phyloP scores from a whole-genome alignment of 1,140 invertebrate genomes.

The Dreissena rostriformis region DNA sequence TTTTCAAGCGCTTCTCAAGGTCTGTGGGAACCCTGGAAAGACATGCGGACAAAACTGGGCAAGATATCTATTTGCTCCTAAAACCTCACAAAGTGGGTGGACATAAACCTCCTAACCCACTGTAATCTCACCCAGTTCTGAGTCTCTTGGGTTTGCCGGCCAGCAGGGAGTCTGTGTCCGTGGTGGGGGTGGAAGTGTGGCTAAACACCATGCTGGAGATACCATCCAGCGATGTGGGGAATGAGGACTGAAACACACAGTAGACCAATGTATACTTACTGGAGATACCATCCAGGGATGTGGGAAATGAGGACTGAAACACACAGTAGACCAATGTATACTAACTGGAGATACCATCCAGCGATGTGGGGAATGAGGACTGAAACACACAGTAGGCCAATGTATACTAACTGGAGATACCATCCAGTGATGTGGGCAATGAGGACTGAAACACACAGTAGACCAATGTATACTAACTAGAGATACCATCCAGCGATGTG shows the following conservation, averaged over 20 bases:
- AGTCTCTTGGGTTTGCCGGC: slow-evolving; percentile 5
- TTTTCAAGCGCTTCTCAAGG: too few species aligned
- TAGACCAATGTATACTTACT: too few species aligned
- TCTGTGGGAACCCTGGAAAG: too few species aligned
- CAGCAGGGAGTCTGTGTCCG: slow-evolving; percentile 5
- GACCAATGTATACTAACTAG: background rate
- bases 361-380: slow-evolving; percentile 45
- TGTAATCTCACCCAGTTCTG: slow-evolving; percentile 36
- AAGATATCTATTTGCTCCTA: too few species aligned
- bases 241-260: slow-evolving; percentile 28
- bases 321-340: background rate
- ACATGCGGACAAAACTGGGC: too few species aligned
- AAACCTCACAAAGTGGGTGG: too few species aligned
- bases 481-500: slow-evolving; percentile 51
- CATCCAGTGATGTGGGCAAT: background rate
- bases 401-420: too few species aligned
- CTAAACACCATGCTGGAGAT: slow-evolving; percentile 45
- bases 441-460: background rate
- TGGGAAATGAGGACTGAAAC: background rate
- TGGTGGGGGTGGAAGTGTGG: slow-evolving; percentile 8
- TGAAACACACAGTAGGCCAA: slow-evolving; percentile 6
- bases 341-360: slow-evolving; percentile 44
- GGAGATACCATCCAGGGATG: background rate
- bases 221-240: slow-evolving; percentile 51
- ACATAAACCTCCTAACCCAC: background rate